These are phyloP conservation scores for Naja naja DNA, from an alignment of 2,113 vertebrate species.

Conservation along the genomic window DNA sequence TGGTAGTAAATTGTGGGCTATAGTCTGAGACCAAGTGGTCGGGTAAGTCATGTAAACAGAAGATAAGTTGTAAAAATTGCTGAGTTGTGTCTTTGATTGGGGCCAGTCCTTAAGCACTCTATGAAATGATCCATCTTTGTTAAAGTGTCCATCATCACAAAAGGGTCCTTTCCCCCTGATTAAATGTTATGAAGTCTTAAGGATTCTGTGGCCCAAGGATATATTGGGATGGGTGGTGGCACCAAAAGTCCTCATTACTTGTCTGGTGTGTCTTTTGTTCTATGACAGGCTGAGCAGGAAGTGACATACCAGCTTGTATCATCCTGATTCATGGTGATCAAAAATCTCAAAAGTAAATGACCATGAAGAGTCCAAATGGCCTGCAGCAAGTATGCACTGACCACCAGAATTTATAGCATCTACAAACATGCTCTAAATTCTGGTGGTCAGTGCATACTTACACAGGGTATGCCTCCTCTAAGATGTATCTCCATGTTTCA, in stretches of 20 bases:
- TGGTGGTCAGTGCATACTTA: neutral
- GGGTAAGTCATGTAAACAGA: neutral
- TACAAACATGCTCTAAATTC: neutral
- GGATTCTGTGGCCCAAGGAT: neutral
- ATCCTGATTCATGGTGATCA: neutral
- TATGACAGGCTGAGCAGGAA: neutral
- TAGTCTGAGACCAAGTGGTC: neutral
- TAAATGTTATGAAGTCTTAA: neutral
- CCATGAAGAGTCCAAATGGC: no score
- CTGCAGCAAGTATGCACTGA: no score
- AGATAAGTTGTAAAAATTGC: neutral
- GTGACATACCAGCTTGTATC: neutral
- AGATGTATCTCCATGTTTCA: neutral
- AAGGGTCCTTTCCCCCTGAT: neutral
- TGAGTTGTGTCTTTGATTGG: neutral
- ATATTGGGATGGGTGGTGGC: neutral
- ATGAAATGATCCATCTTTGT: neutral
- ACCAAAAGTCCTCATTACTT: neutral
- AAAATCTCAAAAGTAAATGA: neutral
- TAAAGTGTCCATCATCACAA: neutral
- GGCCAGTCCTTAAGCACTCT: neutral
- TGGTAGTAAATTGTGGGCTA: neutral
- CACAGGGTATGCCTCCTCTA: neutral
- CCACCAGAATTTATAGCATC: no score
- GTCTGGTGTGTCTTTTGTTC: neutral